A percentile compares a stretch with the other conserved stretches of the same genome.
These are phyloP conservation scores for Luperina nickerlii DNA, from an alignment of 2,888 invertebrate genomes.

Conservation along the genomic window DNA sequence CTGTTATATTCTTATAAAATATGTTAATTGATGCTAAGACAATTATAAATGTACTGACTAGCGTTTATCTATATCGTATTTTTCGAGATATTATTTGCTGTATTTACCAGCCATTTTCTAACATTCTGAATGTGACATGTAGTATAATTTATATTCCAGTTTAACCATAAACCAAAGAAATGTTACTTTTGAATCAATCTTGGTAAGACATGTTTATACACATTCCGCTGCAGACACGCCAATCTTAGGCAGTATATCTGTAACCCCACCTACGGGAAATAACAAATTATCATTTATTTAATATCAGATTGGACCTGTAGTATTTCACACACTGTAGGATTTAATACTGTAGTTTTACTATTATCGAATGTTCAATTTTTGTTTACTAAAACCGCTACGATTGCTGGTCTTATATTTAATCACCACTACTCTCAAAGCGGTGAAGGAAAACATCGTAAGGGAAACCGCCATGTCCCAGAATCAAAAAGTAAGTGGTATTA, in stretches of 20 bases:
- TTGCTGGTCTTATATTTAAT: not conserved
- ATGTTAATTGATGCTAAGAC: not conserved
- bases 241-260: not conserved
- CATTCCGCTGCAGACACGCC: not conserved
- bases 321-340: not conserved
- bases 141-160: conserved; percentile 1
- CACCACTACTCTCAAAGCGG: too few relatives aligned
- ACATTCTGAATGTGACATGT: conserved; percentile 8
- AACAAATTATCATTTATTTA: not conserved
- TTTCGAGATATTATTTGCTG: conserved; percentile 12
- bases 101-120: not conserved
- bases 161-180: not conserved
- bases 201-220: not conserved
- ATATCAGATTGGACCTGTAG: not conserved
- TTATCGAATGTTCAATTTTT: not conserved
- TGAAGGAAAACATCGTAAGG: too few relatives aligned
- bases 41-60: conserved; percentile 10
- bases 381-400: not conserved
- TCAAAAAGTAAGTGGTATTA: not conserved
- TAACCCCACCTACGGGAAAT: not conserved
- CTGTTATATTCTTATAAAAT: not conserved
- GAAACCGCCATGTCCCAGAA: too few relatives aligned
- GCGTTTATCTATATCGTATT: not conserved
- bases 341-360: not conserved
- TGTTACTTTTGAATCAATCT: not conserved